Conservation (phyloP, 92 coral and sea anemone species). For the Palythoa grandiflora region DNA sequence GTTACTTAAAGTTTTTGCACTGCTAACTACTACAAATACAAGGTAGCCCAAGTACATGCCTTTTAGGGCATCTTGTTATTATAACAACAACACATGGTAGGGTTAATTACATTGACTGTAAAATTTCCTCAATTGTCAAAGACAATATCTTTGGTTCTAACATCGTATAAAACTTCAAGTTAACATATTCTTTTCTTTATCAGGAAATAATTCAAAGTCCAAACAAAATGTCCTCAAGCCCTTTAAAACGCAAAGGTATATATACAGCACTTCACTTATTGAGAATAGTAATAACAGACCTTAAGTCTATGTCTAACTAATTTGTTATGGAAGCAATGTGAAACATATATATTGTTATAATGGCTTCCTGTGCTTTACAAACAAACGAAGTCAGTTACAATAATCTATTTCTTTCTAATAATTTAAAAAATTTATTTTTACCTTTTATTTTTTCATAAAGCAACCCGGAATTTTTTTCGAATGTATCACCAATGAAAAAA, state of each 20-base stretch:
- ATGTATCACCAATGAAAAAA: slow-evolving; percentile 45
- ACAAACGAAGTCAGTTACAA: background rate
- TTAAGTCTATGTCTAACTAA: background rate
- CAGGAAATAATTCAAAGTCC: slow-evolving; percentile 29
- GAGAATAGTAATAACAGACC: background rate
- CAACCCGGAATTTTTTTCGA: background rate
- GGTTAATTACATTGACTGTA: slow-evolving; percentile 21
- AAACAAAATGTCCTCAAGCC: background rate
- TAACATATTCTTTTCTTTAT: slow-evolving; percentile 12
- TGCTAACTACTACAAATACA: too few relatives aligned
- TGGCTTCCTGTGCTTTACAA: too few relatives aligned
- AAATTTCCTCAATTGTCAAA: slow-evolving; percentile 11
- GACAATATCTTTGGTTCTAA: slow-evolving; percentile 7
- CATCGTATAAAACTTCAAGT: slow-evolving; percentile 14
- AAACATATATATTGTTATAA: background rate
- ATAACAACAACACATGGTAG: slow-evolving; percentile 4
- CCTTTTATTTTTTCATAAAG: background rate
- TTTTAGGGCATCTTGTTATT: too few relatives aligned
- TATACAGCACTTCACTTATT: background rate
- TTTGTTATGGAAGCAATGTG: background rate
- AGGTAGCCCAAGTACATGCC: too few relatives aligned
- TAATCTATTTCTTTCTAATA: too few relatives aligned
- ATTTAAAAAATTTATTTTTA: slow-evolving; percentile 6
- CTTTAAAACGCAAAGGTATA: slow-evolving; percentile 1
- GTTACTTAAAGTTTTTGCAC: too few relatives aligned